Evolutionary conservation across 2,888 invertebrate genomes (phyloP).

Genomic region (Zygothrica quintamaculata): DNA sequence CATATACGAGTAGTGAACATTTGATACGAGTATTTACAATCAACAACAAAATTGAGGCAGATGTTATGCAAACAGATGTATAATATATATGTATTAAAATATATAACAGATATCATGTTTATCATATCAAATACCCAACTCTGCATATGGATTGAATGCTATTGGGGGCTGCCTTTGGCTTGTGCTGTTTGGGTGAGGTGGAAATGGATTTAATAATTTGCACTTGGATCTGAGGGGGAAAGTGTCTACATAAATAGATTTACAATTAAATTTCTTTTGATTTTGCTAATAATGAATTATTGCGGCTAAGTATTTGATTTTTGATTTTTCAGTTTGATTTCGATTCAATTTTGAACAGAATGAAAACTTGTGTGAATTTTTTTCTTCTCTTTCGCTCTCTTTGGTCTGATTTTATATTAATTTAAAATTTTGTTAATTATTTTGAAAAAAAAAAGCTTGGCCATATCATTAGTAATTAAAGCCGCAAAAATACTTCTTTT

Average conservation of each 20-base stretch:
- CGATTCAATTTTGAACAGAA: conserved; percentile 45
- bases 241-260: conserved; percentile 34
- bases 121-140: conserved; percentile 43
- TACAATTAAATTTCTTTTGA: conserved; percentile 44
- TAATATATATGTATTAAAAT: no score
- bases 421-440: conserved; percentile 13
- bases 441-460: conserved; percentile 54
- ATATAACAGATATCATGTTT: no score
- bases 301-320: conserved; percentile 60
- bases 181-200: conserved; percentile 17
- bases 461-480: conserved; percentile 42
- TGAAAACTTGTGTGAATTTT: conserved; percentile 55
- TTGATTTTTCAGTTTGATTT: conserved; percentile 34
- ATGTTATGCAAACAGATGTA: no score
- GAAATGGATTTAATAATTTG: conserved; percentile 26
- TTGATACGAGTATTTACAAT: conserved; percentile 10
- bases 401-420: conserved; percentile 52
- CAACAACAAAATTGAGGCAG: conserved; percentile 25
- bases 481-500: conserved; percentile 70
- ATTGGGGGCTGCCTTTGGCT: conserved; percentile 18
- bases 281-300: conserved; percentile 41
- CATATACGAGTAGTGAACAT: conserved; percentile 16
- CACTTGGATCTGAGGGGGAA: conserved; percentile 24
- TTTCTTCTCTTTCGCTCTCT: conserved; percentile 78
- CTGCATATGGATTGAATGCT: conserved; percentile 1